A percentile compares a stretch with the other conserved stretches of the same genome.
Evolutionary conservation across 2,797 vertebrate genomes (phyloP).

Genomic region (Intellagama lesueurii): DNA sequence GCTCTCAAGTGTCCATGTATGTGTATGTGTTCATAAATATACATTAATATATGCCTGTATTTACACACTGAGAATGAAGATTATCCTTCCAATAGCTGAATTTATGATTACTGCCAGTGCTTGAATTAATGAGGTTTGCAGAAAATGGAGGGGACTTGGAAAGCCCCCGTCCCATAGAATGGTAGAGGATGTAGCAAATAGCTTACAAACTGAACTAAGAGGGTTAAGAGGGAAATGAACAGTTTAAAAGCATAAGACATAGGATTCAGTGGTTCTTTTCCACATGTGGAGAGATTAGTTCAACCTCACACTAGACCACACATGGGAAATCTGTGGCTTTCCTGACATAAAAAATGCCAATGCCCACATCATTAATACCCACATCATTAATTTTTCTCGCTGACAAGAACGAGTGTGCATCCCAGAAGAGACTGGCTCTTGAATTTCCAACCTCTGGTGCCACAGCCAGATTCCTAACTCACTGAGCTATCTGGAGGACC

Average conservation of each 20-base stretch:
- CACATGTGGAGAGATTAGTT: not conserved
- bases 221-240: not conserved
- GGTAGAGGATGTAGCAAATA: not conserved
- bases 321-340: not conserved
- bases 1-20: not conserved
- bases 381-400: not conserved
- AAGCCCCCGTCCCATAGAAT: not conserved
- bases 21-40: not conserved
- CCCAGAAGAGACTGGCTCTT: too few species aligned
- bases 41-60: not conserved
- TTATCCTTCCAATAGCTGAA: too few species aligned
- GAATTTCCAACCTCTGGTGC: too few species aligned
- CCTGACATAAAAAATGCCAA: not conserved
- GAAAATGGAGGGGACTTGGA: not conserved
- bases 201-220: not conserved
- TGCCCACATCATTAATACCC: not conserved
- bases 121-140: not conserved
- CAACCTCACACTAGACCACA: not conserved
- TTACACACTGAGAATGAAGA: constrained; percentile 7
- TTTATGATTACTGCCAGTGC: not conserved
- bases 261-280: not conserved
- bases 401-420: not conserved
- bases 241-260: constrained; percentile 18
- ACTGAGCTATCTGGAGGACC: not conserved
- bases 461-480: too few species aligned